phyloP scores from a whole-genome alignment of 1,140 invertebrate species.

The Coboldia fuscipes region DNA sequence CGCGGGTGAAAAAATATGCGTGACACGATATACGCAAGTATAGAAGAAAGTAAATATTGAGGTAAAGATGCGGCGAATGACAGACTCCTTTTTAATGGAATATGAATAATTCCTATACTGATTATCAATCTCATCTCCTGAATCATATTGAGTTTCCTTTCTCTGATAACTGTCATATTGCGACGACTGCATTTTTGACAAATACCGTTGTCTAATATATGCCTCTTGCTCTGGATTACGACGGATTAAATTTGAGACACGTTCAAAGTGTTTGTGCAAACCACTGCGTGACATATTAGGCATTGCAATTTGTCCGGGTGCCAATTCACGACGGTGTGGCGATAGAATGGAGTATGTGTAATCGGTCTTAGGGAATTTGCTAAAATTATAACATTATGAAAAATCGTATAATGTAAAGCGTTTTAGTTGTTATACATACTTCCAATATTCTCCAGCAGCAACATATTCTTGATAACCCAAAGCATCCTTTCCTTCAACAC shows the following conservation, averaged over 20 bases:
- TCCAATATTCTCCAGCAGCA: conserved; percentile 41
- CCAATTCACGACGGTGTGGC: conserved; percentile 50
- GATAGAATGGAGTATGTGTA: conserved; percentile 56
- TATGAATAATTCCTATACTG: conserved; percentile 2
- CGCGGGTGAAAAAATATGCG: background rate
- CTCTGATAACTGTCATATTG: background rate
- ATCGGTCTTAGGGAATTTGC: conserved; percentile 59
- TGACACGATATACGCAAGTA: background rate
- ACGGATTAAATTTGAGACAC: conserved; percentile 15
- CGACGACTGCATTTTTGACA: conserved; percentile 3
- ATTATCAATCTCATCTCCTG: conserved; percentile 13
- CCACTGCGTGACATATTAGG: conserved; percentile 61
- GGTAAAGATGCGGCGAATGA: conserved; percentile 11
- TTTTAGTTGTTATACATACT: conserved; percentile 24
- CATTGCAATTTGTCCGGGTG: conserved; percentile 51
- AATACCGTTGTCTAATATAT: conserved; percentile 15
- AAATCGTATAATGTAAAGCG: background rate
- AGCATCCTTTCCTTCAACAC: conserved; percentile 18
- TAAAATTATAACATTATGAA: conserved; percentile 15
- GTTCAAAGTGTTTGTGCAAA: conserved; percentile 17
- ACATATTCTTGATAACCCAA: conserved; percentile 33
- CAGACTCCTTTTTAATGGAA: conserved; percentile 7
- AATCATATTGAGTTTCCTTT: conserved; percentile 12
- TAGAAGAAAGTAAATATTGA: conserved; percentile 8
- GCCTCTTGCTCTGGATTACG: conserved; percentile 14